phyloP scores from a whole-genome alignment of 2,888 invertebrate species.

The Apomyelois bistriatella region DNA sequence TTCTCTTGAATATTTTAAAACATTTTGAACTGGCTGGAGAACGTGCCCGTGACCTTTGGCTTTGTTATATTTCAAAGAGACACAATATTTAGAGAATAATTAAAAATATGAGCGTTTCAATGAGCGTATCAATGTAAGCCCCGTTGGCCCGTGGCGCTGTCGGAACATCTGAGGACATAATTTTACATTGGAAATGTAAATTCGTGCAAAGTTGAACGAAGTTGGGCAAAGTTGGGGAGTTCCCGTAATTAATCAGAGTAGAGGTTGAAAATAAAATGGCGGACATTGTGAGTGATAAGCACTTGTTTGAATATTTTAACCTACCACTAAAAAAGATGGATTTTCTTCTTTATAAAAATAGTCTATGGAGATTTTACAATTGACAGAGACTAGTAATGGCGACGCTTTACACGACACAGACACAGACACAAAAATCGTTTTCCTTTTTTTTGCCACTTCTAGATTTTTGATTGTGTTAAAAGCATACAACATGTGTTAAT shows the following conservation, averaged over 20 bases:
- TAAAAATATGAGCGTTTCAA: neutral
- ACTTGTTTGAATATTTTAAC: neutral
- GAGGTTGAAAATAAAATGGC: constrained; percentile 10
- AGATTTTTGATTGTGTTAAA: too few species aligned
- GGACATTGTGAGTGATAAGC: constrained; percentile 2
- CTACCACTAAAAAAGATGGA: neutral
- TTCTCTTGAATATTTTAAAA: too few species aligned
- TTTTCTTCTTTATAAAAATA: too few species aligned
- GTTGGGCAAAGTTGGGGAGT: constrained; percentile 8
- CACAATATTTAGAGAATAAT: neutral
- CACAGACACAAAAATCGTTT: too few species aligned
- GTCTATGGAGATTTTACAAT: too few species aligned
- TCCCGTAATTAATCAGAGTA: constrained; percentile 9
- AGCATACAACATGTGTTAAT: too few species aligned
- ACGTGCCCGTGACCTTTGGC: too few species aligned
- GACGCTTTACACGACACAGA: too few species aligned
- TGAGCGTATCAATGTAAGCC: neutral
- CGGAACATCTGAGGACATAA: constrained; percentile 41
- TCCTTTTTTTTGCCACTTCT: too few species aligned
- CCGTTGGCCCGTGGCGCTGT: neutral
- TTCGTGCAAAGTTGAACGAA: constrained; percentile 31
- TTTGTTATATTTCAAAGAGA: too few species aligned
- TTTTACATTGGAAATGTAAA: constrained; percentile 51
- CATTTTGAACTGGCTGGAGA: too few species aligned
- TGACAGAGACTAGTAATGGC: too few species aligned